These are phyloP conservation scores for Homarus gammarus DNA, from an alignment of 2,888 invertebrate species.

Conservation along the genomic window DNA sequence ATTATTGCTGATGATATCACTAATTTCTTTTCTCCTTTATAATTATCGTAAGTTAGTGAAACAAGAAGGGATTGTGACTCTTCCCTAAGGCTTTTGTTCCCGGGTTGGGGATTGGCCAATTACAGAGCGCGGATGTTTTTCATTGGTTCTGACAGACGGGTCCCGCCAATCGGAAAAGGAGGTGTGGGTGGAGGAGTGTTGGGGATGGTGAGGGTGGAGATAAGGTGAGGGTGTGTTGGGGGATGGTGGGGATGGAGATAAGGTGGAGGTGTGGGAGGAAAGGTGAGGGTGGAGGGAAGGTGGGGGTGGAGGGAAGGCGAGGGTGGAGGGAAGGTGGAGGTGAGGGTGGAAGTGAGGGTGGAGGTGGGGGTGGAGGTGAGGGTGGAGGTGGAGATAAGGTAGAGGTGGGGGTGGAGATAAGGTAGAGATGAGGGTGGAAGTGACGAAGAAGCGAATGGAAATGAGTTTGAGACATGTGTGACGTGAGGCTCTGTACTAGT, in stretches of 20 bases:
- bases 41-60: too few relatives aligned
- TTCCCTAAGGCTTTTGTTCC: too few relatives aligned
- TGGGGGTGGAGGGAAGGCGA: too few relatives aligned
- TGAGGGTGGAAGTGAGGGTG: too few relatives aligned
- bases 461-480: not conserved
- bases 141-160: not conserved
- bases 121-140: not conserved
- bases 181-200: not conserved
- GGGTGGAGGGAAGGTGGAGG: too few relatives aligned
- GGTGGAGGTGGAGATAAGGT: not conserved
- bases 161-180: not conserved
- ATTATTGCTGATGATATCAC: too few relatives aligned
- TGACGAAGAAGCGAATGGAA: not conserved
- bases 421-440: not conserved
- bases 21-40: too few relatives aligned
- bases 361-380: too few relatives aligned
- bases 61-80: too few relatives aligned
- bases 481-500: not conserved
- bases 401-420: not conserved
- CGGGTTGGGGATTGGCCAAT: not conserved
- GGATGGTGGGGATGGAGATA: not conserved
- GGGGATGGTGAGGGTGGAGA: too few relatives aligned
- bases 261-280: not conserved
- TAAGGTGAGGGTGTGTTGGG: not conserved
- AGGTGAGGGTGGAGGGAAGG: too few relatives aligned